Base-by-base conservation (phyloP, 2,113 vertebrate genomes). In the Antechinus stuartii region DNA sequence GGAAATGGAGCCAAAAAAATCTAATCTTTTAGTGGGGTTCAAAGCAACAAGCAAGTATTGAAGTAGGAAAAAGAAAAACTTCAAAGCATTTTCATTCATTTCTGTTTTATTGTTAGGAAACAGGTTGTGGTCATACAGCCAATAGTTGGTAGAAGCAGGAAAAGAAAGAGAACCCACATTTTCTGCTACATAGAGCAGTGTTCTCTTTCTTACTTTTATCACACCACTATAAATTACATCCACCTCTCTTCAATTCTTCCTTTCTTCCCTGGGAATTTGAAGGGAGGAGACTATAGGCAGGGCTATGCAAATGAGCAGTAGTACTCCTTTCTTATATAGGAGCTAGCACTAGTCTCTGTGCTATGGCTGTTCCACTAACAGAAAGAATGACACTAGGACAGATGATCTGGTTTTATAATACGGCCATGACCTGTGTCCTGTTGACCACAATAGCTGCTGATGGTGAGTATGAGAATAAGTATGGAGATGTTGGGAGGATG, bases 241-340 rank as follows among this genome's bases (percentile, higher is more conserved):
- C 11, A 57, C 14, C 46, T 54, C 47, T 90, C 52, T 90, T 25
- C 0, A 1, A 26, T 90, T 24, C 56, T 93, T 47, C 52, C 8
- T 46, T 94, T 56, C 93, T 94, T 95, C 89, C 93, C 94, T 92
- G 92, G 57, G 14, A 27, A 55, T 25, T 84, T 56, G 26, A 19
- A 95, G 52, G 49, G 49, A 94, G 24, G 55, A 89, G 90, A 54
- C 96, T 97, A 42, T 76, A 76, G 68, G 68, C 95, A 96, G 96
- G 96, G 54, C 94, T 97, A 98, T 98, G 98, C 96, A 98, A 98
- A 99, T 97, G 24, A 98, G 95, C 54, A 97, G 95, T 54, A 97
- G 95, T 54, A 42, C 57, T 90, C 95, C 92, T 97, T 94, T 98
- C 96, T 97, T 97, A 98, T 95, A 92, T 90, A 91, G 84, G 54